Conservation (phyloP, 2,797 vertebrate genomes). For the Cynopterus sphinx region DNA sequence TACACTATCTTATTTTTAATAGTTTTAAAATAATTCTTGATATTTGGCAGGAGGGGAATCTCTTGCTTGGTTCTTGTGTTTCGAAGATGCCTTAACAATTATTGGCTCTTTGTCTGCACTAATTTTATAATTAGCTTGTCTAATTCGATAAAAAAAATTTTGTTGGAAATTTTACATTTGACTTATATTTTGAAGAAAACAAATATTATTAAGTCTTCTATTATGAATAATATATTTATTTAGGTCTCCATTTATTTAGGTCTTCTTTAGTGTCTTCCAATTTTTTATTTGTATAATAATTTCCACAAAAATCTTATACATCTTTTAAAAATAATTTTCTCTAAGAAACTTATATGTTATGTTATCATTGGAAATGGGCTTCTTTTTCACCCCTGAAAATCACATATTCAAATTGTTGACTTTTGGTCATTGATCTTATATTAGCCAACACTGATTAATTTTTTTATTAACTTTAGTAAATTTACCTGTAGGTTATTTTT, state of each 20-base stretch:
- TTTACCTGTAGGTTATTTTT: neutral
- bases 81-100: neutral
- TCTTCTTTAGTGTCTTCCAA: neutral
- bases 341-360: neutral
- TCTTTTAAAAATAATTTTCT: conserved; percentile 17
- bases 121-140: conserved; percentile 5
- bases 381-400: neutral
- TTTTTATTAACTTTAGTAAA: conserved; percentile 4
- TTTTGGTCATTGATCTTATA: neutral
- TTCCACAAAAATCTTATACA: neutral
- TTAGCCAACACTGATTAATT: neutral
- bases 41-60: neutral
- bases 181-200: neutral
- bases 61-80: neutral
- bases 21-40: neutral
- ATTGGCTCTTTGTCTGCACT: neutral
- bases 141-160: neutral
- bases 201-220: neutral
- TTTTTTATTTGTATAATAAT: neutral
- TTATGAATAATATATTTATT: neutral
- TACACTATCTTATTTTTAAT: neutral
- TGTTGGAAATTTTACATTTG: neutral
- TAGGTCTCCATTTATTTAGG: neutral
- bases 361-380: neutral
- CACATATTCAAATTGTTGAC: neutral